These are phyloP conservation scores for Hybognathus amarus DNA, from an alignment of 2,797 vertebrate genomes.

Conservation along the genomic window DNA sequence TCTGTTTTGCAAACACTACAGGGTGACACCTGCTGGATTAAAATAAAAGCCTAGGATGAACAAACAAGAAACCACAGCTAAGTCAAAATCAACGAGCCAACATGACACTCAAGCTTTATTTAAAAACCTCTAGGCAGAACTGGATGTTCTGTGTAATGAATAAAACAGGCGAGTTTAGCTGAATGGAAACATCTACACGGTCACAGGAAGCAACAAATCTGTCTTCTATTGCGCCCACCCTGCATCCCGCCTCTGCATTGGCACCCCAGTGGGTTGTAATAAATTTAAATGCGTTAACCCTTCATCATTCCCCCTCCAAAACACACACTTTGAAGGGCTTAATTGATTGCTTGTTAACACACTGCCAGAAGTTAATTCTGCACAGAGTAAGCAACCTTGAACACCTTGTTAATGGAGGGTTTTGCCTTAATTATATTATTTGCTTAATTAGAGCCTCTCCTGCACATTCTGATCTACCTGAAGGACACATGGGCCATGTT, in stretches of 20 bases:
- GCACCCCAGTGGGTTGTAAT: constrained; percentile 27
- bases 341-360: constrained; percentile 58
- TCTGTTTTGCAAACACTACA: neutral
- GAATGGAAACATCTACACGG: neutral
- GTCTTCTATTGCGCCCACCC: neutral
- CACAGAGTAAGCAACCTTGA: constrained; percentile 59
- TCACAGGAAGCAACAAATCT: neutral
- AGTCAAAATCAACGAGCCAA: neutral
- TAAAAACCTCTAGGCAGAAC: neutral
- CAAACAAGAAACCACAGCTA: neutral
- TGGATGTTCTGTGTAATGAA: neutral
- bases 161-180: neutral
- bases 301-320: constrained; percentile 18
- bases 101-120: neutral
- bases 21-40: constrained; percentile 17
- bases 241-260: constrained; percentile 23
- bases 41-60: neutral
- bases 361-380: constrained; percentile 54
- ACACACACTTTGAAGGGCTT: constrained; percentile 18
- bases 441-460: constrained; percentile 48
- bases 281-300: constrained; percentile 55
- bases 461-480: constrained; percentile 36
- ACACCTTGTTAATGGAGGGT: constrained; percentile 44
- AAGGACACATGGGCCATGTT: constrained; percentile 40
- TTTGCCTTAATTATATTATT: constrained; percentile 56